These are phyloP conservation scores for Cygnus olor DNA, from an alignment of 2,797 vertebrate genomes.

Conservation along the genomic window DNA sequence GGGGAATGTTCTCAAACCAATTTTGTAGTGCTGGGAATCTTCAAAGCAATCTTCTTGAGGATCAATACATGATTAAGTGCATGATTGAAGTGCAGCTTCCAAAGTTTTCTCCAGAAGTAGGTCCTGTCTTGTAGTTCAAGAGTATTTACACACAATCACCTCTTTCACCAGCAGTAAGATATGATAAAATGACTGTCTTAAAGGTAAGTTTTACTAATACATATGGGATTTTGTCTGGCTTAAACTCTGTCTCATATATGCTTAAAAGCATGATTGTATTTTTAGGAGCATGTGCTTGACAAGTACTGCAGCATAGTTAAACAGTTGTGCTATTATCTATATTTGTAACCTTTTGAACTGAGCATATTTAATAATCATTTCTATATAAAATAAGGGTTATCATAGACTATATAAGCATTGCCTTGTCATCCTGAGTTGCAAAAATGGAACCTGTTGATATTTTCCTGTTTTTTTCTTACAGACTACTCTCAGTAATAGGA, in stretches of 20 bases:
- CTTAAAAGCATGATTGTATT: not conserved
- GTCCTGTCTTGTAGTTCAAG: not conserved
- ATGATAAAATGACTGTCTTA: not conserved
- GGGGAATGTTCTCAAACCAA: not conserved
- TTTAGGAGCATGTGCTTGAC: not conserved
- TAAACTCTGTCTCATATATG: not conserved
- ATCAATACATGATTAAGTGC: not conserved
- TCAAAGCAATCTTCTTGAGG: not conserved
- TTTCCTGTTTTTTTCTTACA: constrained; percentile 57
- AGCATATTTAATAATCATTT: not conserved
- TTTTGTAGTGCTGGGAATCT: not conserved
- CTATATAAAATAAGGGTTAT: not conserved
- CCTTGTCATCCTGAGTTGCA: constrained; percentile 61
- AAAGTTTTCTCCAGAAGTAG: not conserved
- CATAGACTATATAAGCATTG: not conserved
- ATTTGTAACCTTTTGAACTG: not conserved
- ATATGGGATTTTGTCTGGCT: not conserved
- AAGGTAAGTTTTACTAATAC: not conserved
- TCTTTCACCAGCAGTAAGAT: not conserved
- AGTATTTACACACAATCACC: not conserved
- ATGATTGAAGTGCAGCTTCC: not conserved
- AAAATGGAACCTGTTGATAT: constrained; percentile 52
- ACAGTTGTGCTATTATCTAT: not conserved
- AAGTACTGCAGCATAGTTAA: not conserved
- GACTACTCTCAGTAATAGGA: constrained; percentile 37